Evolutionary conservation across 1,140 invertebrate genomes (phyloP).

Genomic region (Caerostris darwini): DNA sequence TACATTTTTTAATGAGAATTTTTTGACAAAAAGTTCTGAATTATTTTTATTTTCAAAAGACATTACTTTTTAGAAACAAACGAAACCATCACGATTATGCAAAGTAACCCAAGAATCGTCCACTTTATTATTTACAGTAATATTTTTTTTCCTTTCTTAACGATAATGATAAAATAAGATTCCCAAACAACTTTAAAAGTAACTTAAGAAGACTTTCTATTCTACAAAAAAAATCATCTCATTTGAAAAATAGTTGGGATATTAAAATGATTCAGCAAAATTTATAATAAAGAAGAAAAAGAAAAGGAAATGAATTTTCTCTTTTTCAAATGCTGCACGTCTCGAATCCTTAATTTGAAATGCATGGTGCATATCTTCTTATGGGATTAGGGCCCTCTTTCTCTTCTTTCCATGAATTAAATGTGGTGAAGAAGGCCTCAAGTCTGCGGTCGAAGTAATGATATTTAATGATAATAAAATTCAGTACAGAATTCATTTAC

Average conservation of each 20-base stretch:
- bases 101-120: background rate
- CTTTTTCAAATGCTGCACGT: conserved; percentile 14
- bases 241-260: conserved; percentile 5
- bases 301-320: conserved; percentile 12
- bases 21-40: too few species aligned
- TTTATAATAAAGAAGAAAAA: background rate
- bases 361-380: background rate
- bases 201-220: background rate
- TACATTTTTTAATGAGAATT: too few species aligned
- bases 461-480: conserved; percentile 58
- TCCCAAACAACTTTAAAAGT: conserved; percentile 27
- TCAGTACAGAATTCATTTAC: conserved; percentile 44
- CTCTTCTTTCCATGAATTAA: conserved; percentile 7
- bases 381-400: conserved; percentile 1
- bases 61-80: conserved; percentile 4
- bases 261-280: conserved; percentile 35
- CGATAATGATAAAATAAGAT: conserved; percentile 52
- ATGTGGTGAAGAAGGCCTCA: background rate
- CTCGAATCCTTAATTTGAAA: conserved; percentile 20
- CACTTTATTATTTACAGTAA: conserved; percentile 6
- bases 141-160: conserved; percentile 7
- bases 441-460: conserved; percentile 1
- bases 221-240: background rate
- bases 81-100: conserved; percentile 51
- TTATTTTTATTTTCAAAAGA: background rate